Evolutionary conservation across 2,113 vertebrate genomes (phyloP).

Genomic region (Piprites chloris): DNA sequence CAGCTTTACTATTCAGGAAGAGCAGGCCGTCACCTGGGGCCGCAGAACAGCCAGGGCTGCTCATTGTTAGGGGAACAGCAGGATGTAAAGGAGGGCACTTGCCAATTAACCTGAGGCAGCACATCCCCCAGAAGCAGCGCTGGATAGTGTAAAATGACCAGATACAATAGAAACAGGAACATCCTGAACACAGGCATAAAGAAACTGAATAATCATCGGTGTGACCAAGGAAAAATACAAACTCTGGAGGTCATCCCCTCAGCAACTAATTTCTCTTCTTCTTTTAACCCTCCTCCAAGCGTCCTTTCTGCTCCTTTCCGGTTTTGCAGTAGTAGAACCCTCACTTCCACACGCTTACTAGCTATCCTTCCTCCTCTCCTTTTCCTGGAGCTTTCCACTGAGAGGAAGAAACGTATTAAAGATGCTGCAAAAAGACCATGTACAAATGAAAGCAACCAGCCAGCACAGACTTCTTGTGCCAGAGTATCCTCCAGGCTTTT

Average conservation of each 20-base stretch:
- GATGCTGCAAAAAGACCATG: accelerated
- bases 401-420: background rate
- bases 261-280: background rate
- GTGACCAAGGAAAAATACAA: background rate
- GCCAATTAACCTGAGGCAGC: background rate
- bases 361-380: background rate
- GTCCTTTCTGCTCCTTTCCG: background rate
- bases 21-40: background rate
- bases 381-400: background rate
- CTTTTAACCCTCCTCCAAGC: background rate
- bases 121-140: background rate
- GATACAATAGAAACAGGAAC: background rate
- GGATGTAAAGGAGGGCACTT: background rate
- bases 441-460: background rate
- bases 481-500: background rate
- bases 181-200: background rate
- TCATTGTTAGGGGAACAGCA: background rate
- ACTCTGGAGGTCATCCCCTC: background rate
- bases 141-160: background rate
- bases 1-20: background rate
- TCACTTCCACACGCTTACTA: too few species aligned
- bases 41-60: background rate
- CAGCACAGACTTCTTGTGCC: too few species aligned
- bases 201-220: background rate
- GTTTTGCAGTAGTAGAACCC: background rate